A percentile compares a stretch with the other conserved stretches of the same genome.
These are phyloP conservation scores for Lymantria dispar DNA, from an alignment of 2,888 invertebrate species.

Conservation along the genomic window DNA sequence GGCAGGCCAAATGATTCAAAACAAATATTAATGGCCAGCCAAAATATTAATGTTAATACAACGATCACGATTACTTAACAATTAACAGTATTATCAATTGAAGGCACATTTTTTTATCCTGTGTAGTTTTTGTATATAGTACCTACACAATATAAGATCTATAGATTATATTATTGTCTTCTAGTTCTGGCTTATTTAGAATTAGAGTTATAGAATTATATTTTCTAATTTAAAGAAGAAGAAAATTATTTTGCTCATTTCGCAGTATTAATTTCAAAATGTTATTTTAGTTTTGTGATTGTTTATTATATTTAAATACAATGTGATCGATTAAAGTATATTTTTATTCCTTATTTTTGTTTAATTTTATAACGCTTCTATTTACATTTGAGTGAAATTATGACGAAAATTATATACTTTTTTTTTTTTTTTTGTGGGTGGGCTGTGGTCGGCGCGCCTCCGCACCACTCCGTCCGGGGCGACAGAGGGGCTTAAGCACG, in stretches of 20 bases:
- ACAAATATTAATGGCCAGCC: too few species aligned
- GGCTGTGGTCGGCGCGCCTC: too few species aligned
- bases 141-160: conserved; percentile 24
- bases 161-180: conserved; percentile 11
- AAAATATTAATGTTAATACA: too few species aligned
- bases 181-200: conserved; percentile 44
- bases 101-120: conserved; percentile 22
- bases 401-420: conserved; percentile 5
- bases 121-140: conserved; percentile 22
- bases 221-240: conserved; percentile 14
- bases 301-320: conserved; percentile 1
- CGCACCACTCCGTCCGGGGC: too few species aligned
- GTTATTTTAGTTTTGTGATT: conserved; percentile 10
- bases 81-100: conserved; percentile 13
- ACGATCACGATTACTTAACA: background rate
- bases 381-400: conserved; percentile 26
- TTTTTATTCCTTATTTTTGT: conserved; percentile 19
- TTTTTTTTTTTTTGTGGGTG: background rate
- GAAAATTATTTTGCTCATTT: conserved; percentile 21
- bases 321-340: conserved; percentile 10
- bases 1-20: too few species aligned
- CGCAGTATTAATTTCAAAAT: conserved; percentile 18
- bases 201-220: conserved; percentile 17
- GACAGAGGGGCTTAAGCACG: too few species aligned
- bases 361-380: conserved; percentile 19